These are phyloP conservation scores for Tridacna crocea DNA, from an alignment of 2,888 invertebrate species.

Conservation along the genomic window DNA sequence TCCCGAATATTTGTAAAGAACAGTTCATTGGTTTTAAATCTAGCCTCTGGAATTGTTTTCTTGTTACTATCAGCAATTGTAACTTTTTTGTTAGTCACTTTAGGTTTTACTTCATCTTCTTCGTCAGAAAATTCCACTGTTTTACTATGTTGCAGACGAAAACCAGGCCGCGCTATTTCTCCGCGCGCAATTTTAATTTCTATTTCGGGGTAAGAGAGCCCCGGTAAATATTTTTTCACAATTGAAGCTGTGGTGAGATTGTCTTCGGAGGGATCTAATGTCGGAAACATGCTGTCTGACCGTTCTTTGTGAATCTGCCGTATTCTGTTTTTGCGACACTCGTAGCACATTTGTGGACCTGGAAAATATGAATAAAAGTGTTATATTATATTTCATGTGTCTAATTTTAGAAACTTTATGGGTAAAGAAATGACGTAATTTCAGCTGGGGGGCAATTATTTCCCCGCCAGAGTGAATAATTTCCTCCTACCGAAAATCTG, in stretches of 20 bases:
- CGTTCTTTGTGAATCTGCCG: constrained; percentile 62
- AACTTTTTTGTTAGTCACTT: constrained; percentile 53
- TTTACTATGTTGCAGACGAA: constrained; percentile 51
- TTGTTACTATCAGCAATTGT: constrained; percentile 45
- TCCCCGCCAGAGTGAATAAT: too few relatives aligned
- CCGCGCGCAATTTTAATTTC: constrained; percentile 75
- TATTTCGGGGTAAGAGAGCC: constrained; percentile 70
- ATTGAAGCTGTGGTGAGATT: constrained; percentile 73
- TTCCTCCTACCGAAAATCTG: too few relatives aligned
- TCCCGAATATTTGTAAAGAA: constrained; percentile 76
- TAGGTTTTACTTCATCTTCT: constrained; percentile 41
- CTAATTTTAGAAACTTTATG: too few relatives aligned
- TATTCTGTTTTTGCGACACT: constrained; percentile 71
- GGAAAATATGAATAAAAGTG: not conserved
- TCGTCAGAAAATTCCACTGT: constrained; percentile 53
- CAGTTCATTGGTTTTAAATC: constrained; percentile 51
- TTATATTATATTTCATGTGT: too few relatives aligned
- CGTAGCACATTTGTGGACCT: constrained; percentile 77
- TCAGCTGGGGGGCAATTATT: too few relatives aligned
- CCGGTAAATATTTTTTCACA: constrained; percentile 71
- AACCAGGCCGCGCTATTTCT: constrained; percentile 67
- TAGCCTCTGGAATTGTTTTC: constrained; percentile 18
- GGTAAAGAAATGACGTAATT: too few relatives aligned
- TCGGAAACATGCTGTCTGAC: constrained; percentile 68
- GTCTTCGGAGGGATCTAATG: constrained; percentile 71